Conservation (phyloP, 2,113 vertebrate genomes). For the Calyptommatus sinebrachiatus region DNA sequence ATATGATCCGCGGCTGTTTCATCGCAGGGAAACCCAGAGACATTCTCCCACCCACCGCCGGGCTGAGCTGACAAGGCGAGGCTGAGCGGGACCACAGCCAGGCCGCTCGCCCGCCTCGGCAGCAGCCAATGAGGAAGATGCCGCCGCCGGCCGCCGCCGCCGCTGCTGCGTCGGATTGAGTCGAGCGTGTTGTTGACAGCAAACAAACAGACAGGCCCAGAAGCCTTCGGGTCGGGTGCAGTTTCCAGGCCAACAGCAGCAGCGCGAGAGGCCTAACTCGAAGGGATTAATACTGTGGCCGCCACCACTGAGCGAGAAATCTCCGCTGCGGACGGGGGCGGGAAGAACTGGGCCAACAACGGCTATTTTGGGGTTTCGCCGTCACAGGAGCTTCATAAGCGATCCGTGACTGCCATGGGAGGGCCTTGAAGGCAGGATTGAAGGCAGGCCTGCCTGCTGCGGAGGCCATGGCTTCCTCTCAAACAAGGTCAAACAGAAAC, state of each 20-base stretch:
- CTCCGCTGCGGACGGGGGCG: conserved; percentile 55
- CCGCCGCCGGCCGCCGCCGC: conserved; percentile 74
- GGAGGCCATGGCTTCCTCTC: neutral
- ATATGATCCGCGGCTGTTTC: conserved; percentile 38
- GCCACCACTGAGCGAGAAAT: conserved; percentile 70
- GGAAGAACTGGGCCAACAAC: conserved; percentile 70
- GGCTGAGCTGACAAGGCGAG: conserved; percentile 32
- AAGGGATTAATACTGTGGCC: conserved; percentile 40
- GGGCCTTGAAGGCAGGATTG: neutral
- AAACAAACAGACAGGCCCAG: conserved; percentile 63
- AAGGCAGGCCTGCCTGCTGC: neutral
- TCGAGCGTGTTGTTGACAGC: conserved; percentile 60
- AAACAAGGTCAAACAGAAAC: neutral
- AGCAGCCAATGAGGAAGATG: conserved; percentile 63
- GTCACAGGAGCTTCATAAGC: conserved; percentile 27
- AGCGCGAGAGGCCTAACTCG: conserved; percentile 64
- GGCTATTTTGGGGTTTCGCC: conserved; percentile 75
- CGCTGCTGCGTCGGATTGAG: neutral
- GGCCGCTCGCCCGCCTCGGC: conserved; percentile 54
- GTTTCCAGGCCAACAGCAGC: conserved; percentile 75
- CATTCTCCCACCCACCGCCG: conserved; percentile 60
- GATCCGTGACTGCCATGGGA: neutral
- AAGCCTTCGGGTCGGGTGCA: conserved; percentile 63
- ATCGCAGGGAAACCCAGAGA: conserved; percentile 57
- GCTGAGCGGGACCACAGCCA: conserved; percentile 38